Percentiles rank a stretch among this genome's conserved stretches.
These are phyloP conservation scores for Raillietiella orientalis DNA, from an alignment of 2,888 invertebrate species.

Conservation along the genomic window DNA sequence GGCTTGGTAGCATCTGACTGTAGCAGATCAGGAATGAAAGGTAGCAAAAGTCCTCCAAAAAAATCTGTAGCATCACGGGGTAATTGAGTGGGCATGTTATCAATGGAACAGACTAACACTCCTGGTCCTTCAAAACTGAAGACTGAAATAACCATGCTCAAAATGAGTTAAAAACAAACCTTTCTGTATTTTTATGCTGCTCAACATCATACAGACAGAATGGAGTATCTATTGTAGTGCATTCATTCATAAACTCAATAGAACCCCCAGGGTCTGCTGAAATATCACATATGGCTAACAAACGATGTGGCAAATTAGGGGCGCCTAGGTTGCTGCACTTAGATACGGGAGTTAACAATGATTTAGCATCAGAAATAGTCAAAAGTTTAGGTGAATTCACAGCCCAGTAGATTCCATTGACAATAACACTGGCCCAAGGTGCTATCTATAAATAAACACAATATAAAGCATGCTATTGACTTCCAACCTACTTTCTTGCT, in stretches of 20 bases:
- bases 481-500: constrained; percentile 44
- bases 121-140: constrained; percentile 73
- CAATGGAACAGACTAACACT: constrained; percentile 94
- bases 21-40: constrained; percentile 61
- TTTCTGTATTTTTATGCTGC: constrained; percentile 80
- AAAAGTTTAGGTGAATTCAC: constrained; percentile 80
- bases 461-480: too few relatives aligned
- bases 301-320: constrained; percentile 55
- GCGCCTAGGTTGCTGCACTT: constrained; percentile 63
- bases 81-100: constrained; percentile 98
- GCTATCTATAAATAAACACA: constrained; percentile 29
- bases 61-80: constrained; percentile 90
- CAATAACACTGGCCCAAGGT: constrained; percentile 79
- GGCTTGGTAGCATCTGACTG: constrained; percentile 45
- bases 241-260: constrained; percentile 98
- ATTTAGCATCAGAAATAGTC: constrained; percentile 92
- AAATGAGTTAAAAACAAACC: too few relatives aligned
- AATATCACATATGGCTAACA: constrained; percentile 83
- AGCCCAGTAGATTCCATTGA: constrained; percentile 98
- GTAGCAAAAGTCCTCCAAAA: constrained; percentile 71
- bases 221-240: constrained; percentile 95
- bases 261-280: constrained; percentile 96
- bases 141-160: constrained; percentile 6
- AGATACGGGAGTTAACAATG: constrained; percentile 49
- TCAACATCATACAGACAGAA: constrained; percentile 99